A percentile compares a stretch with the other conserved stretches of the same genome.
Conservation (phyloP, 1,140 invertebrate species). For the Ips nitidus region DNA sequence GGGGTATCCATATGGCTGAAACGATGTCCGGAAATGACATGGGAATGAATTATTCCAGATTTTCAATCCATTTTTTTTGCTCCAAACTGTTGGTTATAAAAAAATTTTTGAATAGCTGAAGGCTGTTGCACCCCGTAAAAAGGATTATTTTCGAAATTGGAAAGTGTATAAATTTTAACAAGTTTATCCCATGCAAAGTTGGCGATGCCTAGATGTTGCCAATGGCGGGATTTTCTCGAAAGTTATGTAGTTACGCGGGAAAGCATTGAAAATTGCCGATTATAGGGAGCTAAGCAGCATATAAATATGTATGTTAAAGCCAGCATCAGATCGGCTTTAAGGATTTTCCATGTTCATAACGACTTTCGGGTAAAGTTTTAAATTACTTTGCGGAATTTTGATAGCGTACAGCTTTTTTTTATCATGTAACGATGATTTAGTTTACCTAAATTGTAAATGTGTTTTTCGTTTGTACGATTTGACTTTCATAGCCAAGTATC, state of each 20-base stretch:
- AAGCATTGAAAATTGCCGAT: constrained; percentile 49
- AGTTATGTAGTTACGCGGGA: constrained; percentile 46
- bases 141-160: constrained; percentile 46
- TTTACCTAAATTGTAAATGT: too few relatives aligned
- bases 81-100: too few relatives aligned
- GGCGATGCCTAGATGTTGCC: constrained; percentile 47
- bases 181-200: constrained; percentile 44
- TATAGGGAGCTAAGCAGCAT: constrained; percentile 45
- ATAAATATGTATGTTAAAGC: constrained; percentile 43
- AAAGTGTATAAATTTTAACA: constrained; percentile 46
- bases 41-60: constrained; percentile 2
- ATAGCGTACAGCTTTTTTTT: too few relatives aligned
- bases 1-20: constrained; percentile 23
- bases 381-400: constrained; percentile 8
- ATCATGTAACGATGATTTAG: too few relatives aligned
- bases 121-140: constrained; percentile 29
- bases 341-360: constrained; percentile 31
- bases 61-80: too few relatives aligned
- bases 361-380: constrained; percentile 30
- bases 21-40: constrained; percentile 15
- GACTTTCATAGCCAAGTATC: too few relatives aligned
- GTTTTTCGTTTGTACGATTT: too few relatives aligned
- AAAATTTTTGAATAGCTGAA: background rate
- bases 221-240: constrained; percentile 41
- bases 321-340: constrained; percentile 36